A percentile compares a stretch with the other conserved stretches of the same genome.
phyloP scores from a whole-genome alignment of 2,888 invertebrate species.

The Morinoia aosen region DNA sequence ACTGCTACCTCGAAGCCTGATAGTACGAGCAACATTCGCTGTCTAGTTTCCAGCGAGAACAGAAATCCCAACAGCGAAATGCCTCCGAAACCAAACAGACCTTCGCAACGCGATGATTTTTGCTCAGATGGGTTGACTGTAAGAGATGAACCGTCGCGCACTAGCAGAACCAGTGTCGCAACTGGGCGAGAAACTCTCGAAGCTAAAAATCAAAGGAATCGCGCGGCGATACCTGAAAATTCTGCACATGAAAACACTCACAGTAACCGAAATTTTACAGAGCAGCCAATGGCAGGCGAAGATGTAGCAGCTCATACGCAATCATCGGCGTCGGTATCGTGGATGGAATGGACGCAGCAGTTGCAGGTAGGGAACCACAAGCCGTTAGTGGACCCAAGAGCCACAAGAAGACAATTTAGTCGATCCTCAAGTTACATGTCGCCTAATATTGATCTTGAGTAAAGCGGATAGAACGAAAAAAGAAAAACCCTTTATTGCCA shows the following conservation, averaged over 20 bases:
- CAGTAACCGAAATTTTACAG: not conserved
- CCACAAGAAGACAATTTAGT: no score
- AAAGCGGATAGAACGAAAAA: no score
- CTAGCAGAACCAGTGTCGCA: not conserved
- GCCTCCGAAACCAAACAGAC: not conserved
- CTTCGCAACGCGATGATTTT: not conserved
- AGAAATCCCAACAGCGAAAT: not conserved
- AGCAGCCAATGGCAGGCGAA: not conserved
- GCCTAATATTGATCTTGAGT: no score
- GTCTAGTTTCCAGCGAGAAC: not conserved
- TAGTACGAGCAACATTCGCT: not conserved
- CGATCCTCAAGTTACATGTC: no score
- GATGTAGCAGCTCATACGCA: conserved; percentile 35
- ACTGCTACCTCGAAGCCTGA: not conserved
- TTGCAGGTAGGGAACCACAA: conserved; percentile 65
- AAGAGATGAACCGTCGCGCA: conserved; percentile 1
- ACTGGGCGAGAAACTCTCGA: not conserved
- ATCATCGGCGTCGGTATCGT: conserved; percentile 65
- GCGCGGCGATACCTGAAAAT: not conserved
- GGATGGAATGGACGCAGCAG: conserved; percentile 69
- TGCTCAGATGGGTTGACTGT: conserved; percentile 41
- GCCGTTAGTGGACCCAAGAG: no score
- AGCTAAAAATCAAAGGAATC: not conserved
- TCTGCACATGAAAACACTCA: not conserved
- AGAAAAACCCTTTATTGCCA: no score